Percentiles rank a stretch among this genome's conserved stretches.
phyloP scores from a whole-genome alignment of 2,797 vertebrate species.

The Phataginus tricuspis region DNA sequence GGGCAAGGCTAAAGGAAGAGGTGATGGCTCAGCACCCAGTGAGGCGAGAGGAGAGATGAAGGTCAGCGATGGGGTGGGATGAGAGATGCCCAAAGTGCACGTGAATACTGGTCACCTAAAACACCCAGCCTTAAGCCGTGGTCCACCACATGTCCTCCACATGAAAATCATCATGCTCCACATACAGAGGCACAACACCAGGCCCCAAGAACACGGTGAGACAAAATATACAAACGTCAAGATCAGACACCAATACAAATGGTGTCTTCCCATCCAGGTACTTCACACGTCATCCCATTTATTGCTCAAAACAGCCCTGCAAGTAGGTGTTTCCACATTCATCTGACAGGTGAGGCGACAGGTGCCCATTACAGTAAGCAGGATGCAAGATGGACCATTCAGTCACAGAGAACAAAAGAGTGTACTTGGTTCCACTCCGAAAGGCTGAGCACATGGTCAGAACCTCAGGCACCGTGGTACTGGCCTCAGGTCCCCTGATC shows the following conservation, averaged over 20 bases:
- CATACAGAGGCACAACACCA: background rate
- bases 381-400: no score
- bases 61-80: background rate
- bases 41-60: background rate
- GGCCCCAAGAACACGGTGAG: background rate
- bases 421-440: background rate
- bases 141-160: background rate
- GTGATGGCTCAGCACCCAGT: background rate
- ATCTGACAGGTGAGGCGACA: background rate
- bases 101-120: background rate
- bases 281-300: background rate
- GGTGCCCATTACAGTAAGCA: background rate
- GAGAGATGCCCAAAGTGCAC: background rate
- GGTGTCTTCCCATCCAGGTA: background rate
- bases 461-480: background rate
- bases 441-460: background rate
- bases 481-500: background rate
- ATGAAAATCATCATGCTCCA: background rate
- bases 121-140: background rate
- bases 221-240: background rate
- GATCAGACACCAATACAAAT: background rate
- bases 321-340: background rate
- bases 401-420: background rate
- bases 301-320: background rate
- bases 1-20: background rate